phyloP scores from a whole-genome alignment of 1,140 invertebrate species.

The Drosophila elegans region DNA sequence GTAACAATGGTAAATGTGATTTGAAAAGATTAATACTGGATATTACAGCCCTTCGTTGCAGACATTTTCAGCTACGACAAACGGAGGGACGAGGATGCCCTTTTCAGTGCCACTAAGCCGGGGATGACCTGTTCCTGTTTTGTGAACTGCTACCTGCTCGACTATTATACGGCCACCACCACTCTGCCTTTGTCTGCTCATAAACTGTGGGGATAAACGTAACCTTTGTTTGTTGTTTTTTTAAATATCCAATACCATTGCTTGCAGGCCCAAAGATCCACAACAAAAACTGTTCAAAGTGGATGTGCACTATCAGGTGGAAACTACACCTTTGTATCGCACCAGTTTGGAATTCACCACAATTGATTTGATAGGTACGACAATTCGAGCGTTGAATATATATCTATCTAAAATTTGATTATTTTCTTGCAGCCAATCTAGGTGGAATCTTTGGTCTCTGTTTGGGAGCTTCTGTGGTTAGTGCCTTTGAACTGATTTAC shows the following conservation, averaged over 20 bases:
- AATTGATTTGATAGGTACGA: conserved; percentile 69
- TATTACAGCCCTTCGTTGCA: conserved; percentile 11
- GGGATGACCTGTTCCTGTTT: conserved; percentile 76
- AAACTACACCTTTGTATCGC: conserved; percentile 62
- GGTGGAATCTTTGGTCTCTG: conserved; percentile 84
- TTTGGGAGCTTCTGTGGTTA: conserved; percentile 84
- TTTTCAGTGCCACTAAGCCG: conserved; percentile 69
- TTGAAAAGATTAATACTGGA: conserved; percentile 1
- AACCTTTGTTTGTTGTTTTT: not conserved
- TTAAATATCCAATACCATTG: not conserved
- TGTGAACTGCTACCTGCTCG: conserved; percentile 68
- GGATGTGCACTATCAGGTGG: conserved; percentile 79
- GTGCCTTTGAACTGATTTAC: conserved; percentile 83
- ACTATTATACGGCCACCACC: conserved; percentile 69
- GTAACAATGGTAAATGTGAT: conserved; percentile 61
- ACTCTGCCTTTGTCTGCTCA: conserved; percentile 54
- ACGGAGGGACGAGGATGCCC: conserved; percentile 66
- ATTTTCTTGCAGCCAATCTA: conserved; percentile 63
- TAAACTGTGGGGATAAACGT: conserved; percentile 14
- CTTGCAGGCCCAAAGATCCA: conserved; percentile 22
- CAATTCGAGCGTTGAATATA: too few relatives aligned
- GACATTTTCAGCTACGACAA: conserved; percentile 80
- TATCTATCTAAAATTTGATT: not conserved
- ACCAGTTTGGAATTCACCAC: conserved; percentile 71
- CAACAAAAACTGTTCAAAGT: conserved; percentile 54